Base-by-base conservation (phyloP, 2,888 invertebrate genomes). In the Hyalella azteca region DNA sequence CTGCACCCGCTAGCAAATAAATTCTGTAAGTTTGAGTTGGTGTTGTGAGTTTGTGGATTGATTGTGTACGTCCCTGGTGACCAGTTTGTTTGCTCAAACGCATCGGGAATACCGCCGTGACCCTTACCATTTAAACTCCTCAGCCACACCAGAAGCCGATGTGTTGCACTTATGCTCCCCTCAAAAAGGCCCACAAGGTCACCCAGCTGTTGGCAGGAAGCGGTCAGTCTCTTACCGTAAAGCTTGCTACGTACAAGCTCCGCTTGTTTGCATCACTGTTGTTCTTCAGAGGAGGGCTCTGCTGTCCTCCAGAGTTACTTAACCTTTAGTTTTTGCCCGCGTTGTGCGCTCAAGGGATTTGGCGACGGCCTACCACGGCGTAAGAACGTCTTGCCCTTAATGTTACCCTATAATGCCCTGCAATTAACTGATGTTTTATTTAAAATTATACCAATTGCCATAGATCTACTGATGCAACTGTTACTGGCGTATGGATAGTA, bases 71-170 rank as follows among this genome's bases (percentile, higher is more conserved):
- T n/a, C n/a, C n/a, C n/a, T n/a, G n/a, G n/a, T n/a, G n/a, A n/a
- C n/a, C n/a, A n/a, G n/a, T n/a, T n/a, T n/a, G n/a, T n/a, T n/a
- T n/a, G n/a, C n/a, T n/a, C n/a, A n/a, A n/a, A n/a, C 26, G 54
- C 54, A 22, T 29, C 54, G 29, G 54, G 7, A 54, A 29, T 11
- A 29, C 54, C 3, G 36, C 45, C 11, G 36, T 66, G 66, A 66
- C 66, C 66, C 66, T 66, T 66, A 66, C 66, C 66, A 66, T 66
- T 66, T 66, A n/a, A 36, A 32, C 66, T n/a, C n/a, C n/a, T 54
- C 36, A 32, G 66, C 66, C 66, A 66, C 66, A 66, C 29, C 7
- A 39, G 66, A 66, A 39, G n/a, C 66, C n/a, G n/a, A n/a, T n/a
- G n/a, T n/a, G n/a, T n/a, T n/a, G n/a, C 66, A 36, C 36, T 22